Conservation (phyloP, 2,113 vertebrate genomes). For the Macaca fascicularis region T2T-MFA8v1.1 NC_088376.1:147509501-147510000, state of each 20-base stretch:
- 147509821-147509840: not conserved
- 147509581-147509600: not conserved
- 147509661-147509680: not conserved
- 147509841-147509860: not conserved
- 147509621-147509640: not conserved
- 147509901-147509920: not conserved
- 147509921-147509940: not conserved
- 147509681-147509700: not conserved
- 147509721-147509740: not conserved
- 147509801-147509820: not conserved
- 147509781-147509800: not conserved
- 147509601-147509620: not conserved
- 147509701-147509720: not conserved
- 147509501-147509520: not conserved
- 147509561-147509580: not conserved
- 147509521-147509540: not conserved
- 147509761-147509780: not conserved
- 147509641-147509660: not conserved
- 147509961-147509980: not conserved
- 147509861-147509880: not conserved
- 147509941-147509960: not conserved
- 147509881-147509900: not conserved
- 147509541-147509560: not conserved
- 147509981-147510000: not conserved
- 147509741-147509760: not conserved